Evolutionary conservation across 2,113 vertebrate species (phyloP), one percentile per base, ranked within the genome.

Genomic region (Lipophrys pholis): DNA sequence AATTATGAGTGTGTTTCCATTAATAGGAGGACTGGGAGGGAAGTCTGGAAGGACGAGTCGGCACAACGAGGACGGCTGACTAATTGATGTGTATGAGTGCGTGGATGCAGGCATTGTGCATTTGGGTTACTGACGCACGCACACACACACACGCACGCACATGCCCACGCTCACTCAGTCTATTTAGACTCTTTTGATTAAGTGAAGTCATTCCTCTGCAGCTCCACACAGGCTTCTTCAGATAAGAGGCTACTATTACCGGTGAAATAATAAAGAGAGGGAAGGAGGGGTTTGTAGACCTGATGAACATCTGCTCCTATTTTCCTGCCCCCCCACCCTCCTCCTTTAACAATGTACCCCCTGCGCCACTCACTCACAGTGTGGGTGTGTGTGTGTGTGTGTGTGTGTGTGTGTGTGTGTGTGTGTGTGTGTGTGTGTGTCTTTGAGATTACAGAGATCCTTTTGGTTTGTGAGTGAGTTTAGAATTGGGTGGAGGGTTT

Each of bases 221-320:
- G 81, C 69, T 71, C 50, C 61, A 76, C 35, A 71, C 82, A 82
- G 53, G 59, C 73, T 62, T 77, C 77, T 84, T 77, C 82, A 88
- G 82, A 89, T 84, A 82, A 89, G 87, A 81, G 89, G 74, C 83
- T 78, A 82, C 83, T 85, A 81, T 82, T 82, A 87, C 85, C 43
- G 85, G 80, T 73, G 78, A 85, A 81, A 87, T 85, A 86, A 87
- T 84, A 76, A 78, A 62, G 54, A 42, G 48, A 59, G 45, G 14
- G 70, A 69, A 63, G 76, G 75, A 62, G 70, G 78, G 81, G 62
- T 59, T 55, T 61, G 68, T 35, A 64, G 82, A 80, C 60, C 85
- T 90, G 84, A 90, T 79, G 89, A 89, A 90, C 86, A 81, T 87
- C 84, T 83, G 69, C 89, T 90, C 78, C 82, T 71, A 75, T 78